phyloP scores from a whole-genome alignment of 2,113 vertebrate species.

The Varanus komodoensis region DNA sequence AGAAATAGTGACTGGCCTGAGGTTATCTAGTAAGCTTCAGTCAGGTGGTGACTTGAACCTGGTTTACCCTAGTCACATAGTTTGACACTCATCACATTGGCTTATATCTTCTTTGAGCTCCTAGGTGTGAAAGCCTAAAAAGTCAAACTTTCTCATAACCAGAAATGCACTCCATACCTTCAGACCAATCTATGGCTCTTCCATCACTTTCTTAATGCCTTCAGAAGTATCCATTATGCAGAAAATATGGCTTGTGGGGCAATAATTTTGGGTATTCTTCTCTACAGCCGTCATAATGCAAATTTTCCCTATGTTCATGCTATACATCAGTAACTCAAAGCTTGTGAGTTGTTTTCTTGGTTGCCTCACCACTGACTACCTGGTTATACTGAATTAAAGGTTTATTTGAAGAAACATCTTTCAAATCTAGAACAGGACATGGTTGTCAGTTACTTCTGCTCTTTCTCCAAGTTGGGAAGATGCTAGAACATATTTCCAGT shows the following conservation, averaged over 20 bases:
- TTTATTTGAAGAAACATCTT: background rate
- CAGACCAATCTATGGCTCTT: background rate
- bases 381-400: background rate
- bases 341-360: background rate
- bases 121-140: background rate
- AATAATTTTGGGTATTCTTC: background rate
- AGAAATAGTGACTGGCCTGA: no score
- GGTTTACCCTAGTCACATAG: no score
- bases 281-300: background rate
- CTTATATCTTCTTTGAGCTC: background rate
- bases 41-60: no score
- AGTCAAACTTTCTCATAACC: background rate
- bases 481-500: background rate
- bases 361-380: background rate
- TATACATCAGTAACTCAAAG: background rate
- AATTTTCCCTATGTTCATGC: background rate
- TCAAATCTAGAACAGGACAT: background rate
- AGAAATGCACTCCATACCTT: background rate
- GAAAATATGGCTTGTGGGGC: background rate
- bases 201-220: background rate
- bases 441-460: background rate
- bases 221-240: background rate
- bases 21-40: no score
- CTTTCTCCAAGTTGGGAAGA: background rate
- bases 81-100: no score